Base-by-base conservation (phyloP, 2,113 vertebrate species). In the Lichenostomus cassidix region DNA sequence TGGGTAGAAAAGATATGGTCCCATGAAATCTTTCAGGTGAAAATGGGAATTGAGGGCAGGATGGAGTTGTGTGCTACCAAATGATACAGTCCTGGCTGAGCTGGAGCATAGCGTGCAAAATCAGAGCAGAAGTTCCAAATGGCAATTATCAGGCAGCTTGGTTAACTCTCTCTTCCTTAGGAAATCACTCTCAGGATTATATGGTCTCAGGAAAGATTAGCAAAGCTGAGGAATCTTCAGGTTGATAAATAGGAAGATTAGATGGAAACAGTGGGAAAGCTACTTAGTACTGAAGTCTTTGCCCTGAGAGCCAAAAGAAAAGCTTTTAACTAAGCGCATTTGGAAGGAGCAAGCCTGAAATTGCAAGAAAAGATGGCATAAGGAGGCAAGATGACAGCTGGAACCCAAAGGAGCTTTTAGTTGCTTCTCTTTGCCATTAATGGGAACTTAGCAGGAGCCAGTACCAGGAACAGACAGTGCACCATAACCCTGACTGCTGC, bases 171-270 rank as follows among this genome's bases (percentile, higher is more conserved):
- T 91, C 53, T 77, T 91, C 81, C 63, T 96, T 84, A 75, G 82
- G 89, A 97, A 96, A 95, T 97, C 63, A 46, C 50, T 84, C 10
- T 90, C 29, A 65, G 95, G 76, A 92, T 95, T 94, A 89, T 46
- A 75, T 63, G n/a, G 69, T 95, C 90, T 94, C 73, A 68, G 83
- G 50, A 88, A 92, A 94, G 87, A 92, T 87, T 95, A 95, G 76
- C 82, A 83, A 88, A 90, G 75, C 91, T 87, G 94, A 94, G 70
- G 75, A 92, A 68, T 91, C 84, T 91, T 95, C 69, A 87, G 87
- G 65, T 81, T 88, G 94, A 49, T 94, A 97, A 97, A 94, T 94
- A 96, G 92, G 94, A 95, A 94, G 89, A 91, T 97, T 97, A 97
- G 68, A 83, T 25, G 27, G 85, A 60, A 87, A 58, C 83, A 89